Evolutionary conservation across 2,113 vertebrate species (phyloP).

Genomic region (Upupa epops): DNA sequence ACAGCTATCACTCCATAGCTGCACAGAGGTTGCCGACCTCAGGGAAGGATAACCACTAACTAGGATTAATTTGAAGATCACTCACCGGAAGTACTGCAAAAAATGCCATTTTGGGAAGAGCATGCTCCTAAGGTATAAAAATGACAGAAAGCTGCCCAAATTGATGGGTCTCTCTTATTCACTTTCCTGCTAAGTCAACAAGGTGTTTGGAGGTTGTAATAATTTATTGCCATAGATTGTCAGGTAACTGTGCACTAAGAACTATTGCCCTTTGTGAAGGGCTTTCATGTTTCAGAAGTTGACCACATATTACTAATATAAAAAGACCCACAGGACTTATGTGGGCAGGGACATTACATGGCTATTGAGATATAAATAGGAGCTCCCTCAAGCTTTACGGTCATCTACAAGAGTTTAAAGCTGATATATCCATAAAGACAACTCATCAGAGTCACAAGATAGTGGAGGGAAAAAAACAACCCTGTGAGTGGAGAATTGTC

Average conservation of each 20-base stretch:
- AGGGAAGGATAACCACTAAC: background rate
- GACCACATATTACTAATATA: background rate
- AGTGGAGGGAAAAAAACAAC: background rate
- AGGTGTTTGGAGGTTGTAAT: background rate
- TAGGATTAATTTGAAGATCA: background rate
- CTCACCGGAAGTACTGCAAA: background rate
- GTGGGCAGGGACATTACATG: background rate
- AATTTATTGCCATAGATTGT: background rate
- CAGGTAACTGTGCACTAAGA: background rate
- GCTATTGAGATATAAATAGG: background rate
- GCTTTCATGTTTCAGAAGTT: background rate
- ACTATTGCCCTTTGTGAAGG: background rate
- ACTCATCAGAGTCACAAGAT: background rate
- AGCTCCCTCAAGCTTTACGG: background rate
- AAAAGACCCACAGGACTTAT: background rate
- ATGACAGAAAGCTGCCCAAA: background rate
- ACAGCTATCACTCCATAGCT: background rate
- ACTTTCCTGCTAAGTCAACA: background rate
- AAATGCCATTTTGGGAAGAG: background rate
- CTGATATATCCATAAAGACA: rapidly evolving
- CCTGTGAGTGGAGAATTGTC: background rate
- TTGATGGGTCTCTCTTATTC: background rate
- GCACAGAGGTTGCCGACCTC: background rate
- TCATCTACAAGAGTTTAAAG: background rate
- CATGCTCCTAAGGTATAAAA: background rate